Base-by-base conservation (phyloP, 2,888 invertebrate species). In the Hoplodrina blanda region DNA sequence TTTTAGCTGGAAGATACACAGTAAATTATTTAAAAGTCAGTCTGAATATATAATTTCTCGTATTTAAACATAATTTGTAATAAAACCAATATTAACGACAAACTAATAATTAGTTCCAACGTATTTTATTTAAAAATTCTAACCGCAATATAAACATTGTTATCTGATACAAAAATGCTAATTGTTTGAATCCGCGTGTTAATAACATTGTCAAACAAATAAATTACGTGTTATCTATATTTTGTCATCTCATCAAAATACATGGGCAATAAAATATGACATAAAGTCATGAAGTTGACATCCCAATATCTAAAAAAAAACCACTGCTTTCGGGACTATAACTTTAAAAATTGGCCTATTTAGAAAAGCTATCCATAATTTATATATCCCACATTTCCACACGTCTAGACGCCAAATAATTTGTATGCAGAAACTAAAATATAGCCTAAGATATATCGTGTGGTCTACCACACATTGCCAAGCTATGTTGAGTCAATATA, bases 161-260 rank as follows among this genome's bases (percentile, higher is more conserved):
- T 78, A 83, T 83, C 73, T 77, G 66, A 44, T 74, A 78, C 70
- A 74, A 82, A 78, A 83, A 72, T 78, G 80, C 66, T 83, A 83
- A 83, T 74, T 78, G 69, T 65, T 33, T 49, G 71, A 82, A 82
- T 81, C 80, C 78, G 54, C 54, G 11, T 69, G 82, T 53, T 83
- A 83, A 83, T 62, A 65, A 70, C 60, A 56, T 67, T 41, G 41
- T 46, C 73, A 80, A 81, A 83, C 69, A 83, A 67, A 73, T 77
- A 69, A 66, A 74, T 76, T 65, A 55, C 61, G 54, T 73, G 56
- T 73, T 83, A 82, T 81, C 71, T 81, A 0, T 73, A 62, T 78
- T 37, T 73, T 83, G 69, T 64, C 61, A 70, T 69, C 62, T 73
- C 52, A 56, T 75, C 73, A 59, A 74, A 77, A 73, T 80, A 80